phyloP scores from a whole-genome alignment of 2,113 vertebrate species.

The Ancistrus triradiatus region DNA sequence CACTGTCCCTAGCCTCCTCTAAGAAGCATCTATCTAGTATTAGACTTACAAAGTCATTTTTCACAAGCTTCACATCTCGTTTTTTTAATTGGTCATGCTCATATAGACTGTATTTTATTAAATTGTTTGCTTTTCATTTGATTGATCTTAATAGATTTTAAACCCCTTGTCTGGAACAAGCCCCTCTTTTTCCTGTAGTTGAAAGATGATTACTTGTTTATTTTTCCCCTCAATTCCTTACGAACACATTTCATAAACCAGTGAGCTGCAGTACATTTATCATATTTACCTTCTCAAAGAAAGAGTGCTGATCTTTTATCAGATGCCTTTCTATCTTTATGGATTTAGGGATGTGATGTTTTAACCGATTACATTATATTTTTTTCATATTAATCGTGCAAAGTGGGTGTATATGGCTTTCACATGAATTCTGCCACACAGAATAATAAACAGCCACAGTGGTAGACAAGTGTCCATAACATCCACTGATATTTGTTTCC shows the following conservation, averaged over 20 bases:
- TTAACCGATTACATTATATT: too few species aligned
- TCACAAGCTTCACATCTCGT: not conserved
- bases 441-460: too few species aligned
- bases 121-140: not conserved
- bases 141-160: conserved; percentile 13
- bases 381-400: too few species aligned
- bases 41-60: not conserved
- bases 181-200: not conserved
- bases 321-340: not conserved
- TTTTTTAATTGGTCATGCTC: not conserved
- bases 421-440: too few species aligned
- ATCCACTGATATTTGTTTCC: too few species aligned
- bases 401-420: too few species aligned
- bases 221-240: not conserved
- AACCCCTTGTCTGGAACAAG: not conserved
- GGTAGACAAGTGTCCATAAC: too few species aligned
- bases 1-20: not conserved
- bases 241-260: not conserved
- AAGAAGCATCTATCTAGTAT: conserved; percentile 7
- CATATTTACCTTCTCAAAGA: not conserved
- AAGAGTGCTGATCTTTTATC: not conserved
- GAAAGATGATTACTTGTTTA: not conserved
- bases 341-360: too few species aligned
- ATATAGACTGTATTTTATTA: conserved; percentile 3
- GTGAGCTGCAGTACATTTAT: not conserved